Percentiles rank a stretch among this genome's conserved stretches.
These are phyloP conservation scores for Brachystomella parvula DNA, from an alignment of 1,140 invertebrate genomes.

Conservation along the genomic window DNA sequence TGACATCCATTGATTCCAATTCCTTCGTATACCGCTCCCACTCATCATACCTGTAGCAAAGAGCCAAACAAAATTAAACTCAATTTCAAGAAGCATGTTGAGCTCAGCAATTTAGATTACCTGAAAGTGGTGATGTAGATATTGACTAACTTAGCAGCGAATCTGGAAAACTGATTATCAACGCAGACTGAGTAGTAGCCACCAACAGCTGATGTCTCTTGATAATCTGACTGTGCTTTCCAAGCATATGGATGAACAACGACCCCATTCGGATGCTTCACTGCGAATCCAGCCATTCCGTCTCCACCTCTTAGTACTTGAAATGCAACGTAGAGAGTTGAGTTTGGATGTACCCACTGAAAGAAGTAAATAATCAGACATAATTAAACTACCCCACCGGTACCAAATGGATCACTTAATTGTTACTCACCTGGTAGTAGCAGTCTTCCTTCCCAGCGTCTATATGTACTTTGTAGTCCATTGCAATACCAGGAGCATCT, in stretches of 20 bases:
- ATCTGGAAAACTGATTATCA: conserved; percentile 88
- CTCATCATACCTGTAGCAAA: conserved; percentile 69
- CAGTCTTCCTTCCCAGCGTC: conserved; percentile 91
- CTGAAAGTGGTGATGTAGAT: conserved; percentile 86
- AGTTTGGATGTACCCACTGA: conserved; percentile 80
- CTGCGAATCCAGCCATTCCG: conserved; percentile 82
- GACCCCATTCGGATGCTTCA: conserved; percentile 70
- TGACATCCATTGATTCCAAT: conserved; percentile 73
- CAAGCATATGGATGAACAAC: conserved; percentile 84
- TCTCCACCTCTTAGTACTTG: conserved; percentile 81
- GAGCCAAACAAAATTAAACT: too few species aligned
- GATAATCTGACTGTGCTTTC: conserved; percentile 75
- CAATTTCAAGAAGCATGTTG: background rate
- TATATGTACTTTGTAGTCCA: conserved; percentile 81
- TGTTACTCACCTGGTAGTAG: conserved; percentile 57
- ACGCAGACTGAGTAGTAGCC: conserved; percentile 90
- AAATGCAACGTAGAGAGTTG: conserved; percentile 88
- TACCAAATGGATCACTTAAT: background rate
- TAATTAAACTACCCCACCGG: background rate
- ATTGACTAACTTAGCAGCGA: conserved; percentile 84
- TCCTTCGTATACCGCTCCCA: conserved; percentile 89
- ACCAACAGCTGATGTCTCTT: conserved; percentile 65
- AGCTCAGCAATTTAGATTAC: conserved; percentile 40
- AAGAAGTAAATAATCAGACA: conserved; percentile 25
- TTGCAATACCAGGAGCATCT: conserved; percentile 70